A percentile compares a stretch with the other conserved stretches of the same genome.
Evolutionary conservation across 2,113 vertebrate genomes (phyloP).

Genomic region (Lamprologus sp.): DNA sequence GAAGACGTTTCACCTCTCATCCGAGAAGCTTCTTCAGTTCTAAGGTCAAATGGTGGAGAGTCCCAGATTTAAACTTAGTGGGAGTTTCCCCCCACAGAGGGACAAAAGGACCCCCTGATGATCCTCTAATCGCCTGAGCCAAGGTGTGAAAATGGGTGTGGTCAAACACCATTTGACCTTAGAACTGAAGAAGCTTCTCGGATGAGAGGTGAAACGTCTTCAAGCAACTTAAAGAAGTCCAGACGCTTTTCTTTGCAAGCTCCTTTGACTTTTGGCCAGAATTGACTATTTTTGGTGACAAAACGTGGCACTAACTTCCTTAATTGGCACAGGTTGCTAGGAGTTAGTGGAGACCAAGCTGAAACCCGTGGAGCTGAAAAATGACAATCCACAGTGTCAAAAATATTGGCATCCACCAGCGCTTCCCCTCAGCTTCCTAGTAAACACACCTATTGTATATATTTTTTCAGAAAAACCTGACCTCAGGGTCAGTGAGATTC

Average conservation of each 20-base stretch:
- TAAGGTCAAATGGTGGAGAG: too few relatives aligned
- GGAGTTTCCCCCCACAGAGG: fast-evolving
- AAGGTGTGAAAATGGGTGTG: too few relatives aligned
- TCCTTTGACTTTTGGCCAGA: not conserved
- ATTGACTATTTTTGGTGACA: not conserved
- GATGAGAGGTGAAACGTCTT: too few relatives aligned
- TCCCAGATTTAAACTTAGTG: too few relatives aligned
- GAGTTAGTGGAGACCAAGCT: not conserved
- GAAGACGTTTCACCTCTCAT: too few relatives aligned
- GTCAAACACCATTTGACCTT: fast-evolving
- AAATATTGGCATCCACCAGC: not conserved
- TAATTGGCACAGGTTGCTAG: not conserved
- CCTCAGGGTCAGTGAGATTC: fast-evolving
- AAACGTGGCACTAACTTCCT: fast-evolving
- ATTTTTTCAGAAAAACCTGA: not conserved
- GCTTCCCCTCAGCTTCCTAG: not conserved
- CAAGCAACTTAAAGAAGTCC: too few relatives aligned
- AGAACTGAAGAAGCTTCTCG: too few relatives aligned
- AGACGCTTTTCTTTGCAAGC: too few relatives aligned
- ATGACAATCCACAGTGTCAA: not conserved
- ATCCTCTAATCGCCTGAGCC: too few relatives aligned
- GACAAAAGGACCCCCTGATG: too few relatives aligned
- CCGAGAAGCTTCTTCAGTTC: too few relatives aligned
- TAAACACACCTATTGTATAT: not conserved
- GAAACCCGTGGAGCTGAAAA: not conserved